Base-by-base conservation (phyloP, 2,888 invertebrate genomes). In the Agonopterix alstromeriana region DNA sequence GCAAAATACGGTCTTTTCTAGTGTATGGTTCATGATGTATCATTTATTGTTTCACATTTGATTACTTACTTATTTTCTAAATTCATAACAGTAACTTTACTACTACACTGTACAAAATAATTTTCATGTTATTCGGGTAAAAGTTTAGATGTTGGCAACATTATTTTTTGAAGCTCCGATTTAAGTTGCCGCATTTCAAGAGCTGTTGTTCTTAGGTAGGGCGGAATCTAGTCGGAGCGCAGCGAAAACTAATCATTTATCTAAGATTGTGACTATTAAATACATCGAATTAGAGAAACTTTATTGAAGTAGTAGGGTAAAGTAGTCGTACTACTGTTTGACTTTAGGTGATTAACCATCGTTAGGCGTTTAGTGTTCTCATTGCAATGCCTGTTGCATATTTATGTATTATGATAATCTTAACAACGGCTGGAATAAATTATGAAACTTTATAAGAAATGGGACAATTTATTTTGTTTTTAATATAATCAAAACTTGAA, bases 201-300 rank as follows among this genome's bases (percentile, higher is more conserved):
- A n/a, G n/a, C n/a, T n/a, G n/a, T n/a, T n/a, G n/a, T n/a, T n/a
- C n/a, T n/a, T n/a, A n/a, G n/a, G n/a, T n/a, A n/a, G n/a, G n/a
- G n/a, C n/a, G n/a, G n/a, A n/a, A n/a, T n/a, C n/a, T n/a, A n/a
- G n/a, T n/a, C n/a, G n/a, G n/a, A n/a, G n/a, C n/a, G n/a, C n/a
- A n/a, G n/a, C n/a, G n/a, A n/a, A n/a, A n/a, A n/a, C n/a, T n/a
- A n/a, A n/a, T n/a, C n/a, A n/a, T n/a, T n/a, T n/a, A n/a, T n/a
- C 70, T 64, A 68, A 77, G 71, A 69, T 73, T 69, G 73, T 71
- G 60, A 63, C 75, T 77, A 66, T 63, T 78, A 67, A 72, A 74
- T 82, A 86, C 85, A 86, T 85, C 86, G 86, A 86, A 86, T 84
- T 85, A 84, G 82, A 57, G 64, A 60, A 72, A 70, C 58, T 69